These are phyloP conservation scores for Dallia pectoralis DNA, from an alignment of 2,797 vertebrate genomes.

Conservation along the genomic window DNA sequence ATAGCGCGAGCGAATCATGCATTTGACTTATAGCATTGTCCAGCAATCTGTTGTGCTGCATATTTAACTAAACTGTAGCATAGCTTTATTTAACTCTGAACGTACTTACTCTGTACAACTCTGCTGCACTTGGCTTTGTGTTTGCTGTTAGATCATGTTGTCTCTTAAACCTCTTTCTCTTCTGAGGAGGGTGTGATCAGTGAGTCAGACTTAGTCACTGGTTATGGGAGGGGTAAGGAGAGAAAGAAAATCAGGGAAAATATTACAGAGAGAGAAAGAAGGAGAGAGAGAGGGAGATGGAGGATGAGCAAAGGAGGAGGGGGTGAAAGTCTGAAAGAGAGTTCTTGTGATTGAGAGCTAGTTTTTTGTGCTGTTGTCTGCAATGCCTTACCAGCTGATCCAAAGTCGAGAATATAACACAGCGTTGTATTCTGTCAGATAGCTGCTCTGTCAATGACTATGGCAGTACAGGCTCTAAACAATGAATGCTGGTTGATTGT, in stretches of 20 bases:
- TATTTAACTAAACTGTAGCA: background rate
- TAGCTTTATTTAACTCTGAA: background rate
- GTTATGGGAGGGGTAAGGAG: constrained; percentile 52
- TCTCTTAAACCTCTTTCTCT: constrained; percentile 31
- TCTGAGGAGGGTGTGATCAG: background rate
- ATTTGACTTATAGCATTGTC: background rate
- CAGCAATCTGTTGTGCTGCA: constrained; percentile 2
- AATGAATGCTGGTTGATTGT: constrained; percentile 66
- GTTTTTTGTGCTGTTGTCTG: constrained; percentile 65
- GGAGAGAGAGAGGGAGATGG: no score
- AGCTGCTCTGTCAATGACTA: constrained; percentile 54
- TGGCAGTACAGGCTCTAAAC: constrained; percentile 67
- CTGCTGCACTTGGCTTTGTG: constrained; percentile 20
- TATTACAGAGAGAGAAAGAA: no score
- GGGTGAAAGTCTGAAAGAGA: constrained; percentile 42
- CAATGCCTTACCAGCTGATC: constrained; percentile 61
- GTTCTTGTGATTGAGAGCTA: constrained; percentile 58
- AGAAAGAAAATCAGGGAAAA: constrained; percentile 35
- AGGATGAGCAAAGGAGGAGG: constrained; percentile 17
- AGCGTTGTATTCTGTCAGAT: constrained; percentile 54
- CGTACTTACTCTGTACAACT: constrained; percentile 22
- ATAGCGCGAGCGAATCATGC: no score
- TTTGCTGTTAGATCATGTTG: constrained; percentile 22
- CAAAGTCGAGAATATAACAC: constrained; percentile 52
- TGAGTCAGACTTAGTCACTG: constrained; percentile 66